These are phyloP conservation scores for Echinarachnius parma DNA, from an alignment of 53 echinoderm and acorn worm species.

Conservation along the genomic window DNA sequence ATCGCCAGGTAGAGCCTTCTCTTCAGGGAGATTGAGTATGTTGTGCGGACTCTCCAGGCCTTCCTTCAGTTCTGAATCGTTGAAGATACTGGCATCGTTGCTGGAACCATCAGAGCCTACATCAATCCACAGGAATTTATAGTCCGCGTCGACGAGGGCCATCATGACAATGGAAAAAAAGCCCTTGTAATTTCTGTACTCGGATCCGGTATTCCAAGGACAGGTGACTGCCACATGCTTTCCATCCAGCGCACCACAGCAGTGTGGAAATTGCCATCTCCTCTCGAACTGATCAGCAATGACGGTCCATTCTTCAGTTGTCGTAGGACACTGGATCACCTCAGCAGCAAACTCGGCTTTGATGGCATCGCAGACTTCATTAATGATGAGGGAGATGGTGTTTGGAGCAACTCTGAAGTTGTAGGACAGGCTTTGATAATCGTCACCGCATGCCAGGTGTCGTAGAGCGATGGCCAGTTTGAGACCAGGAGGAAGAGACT, in stretches of 20 bases:
- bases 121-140: conserved; percentile 23
- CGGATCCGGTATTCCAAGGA: conserved; percentile 6
- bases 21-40: conserved; percentile 16
- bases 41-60: conserved; percentile 23
- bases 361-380: conserved; percentile 44
- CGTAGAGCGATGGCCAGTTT: conserved; percentile 23
- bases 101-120: too few species aligned
- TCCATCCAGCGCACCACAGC: conserved; percentile 7
- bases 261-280: conserved; percentile 14
- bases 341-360: not conserved
- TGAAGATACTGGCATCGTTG: conserved; percentile 9
- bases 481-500: conserved; percentile 17
- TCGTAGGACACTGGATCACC: conserved; percentile 12
- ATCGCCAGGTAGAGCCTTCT: conserved; percentile 15
- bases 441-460: conserved; percentile 38
- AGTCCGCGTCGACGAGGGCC: conserved; percentile 23
- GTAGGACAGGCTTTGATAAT: conserved; percentile 19
- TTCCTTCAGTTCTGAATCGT: conserved; percentile 18
- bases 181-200: conserved; percentile 25
- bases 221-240: conserved; percentile 27
- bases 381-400: conserved; percentile 32
- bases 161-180: not conserved
- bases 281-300: conserved; percentile 15
- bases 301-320: not conserved
- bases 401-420: conserved; percentile 22